Conservation (phyloP, 2,113 vertebrate species). For the Tapirus terrestris region DNA sequence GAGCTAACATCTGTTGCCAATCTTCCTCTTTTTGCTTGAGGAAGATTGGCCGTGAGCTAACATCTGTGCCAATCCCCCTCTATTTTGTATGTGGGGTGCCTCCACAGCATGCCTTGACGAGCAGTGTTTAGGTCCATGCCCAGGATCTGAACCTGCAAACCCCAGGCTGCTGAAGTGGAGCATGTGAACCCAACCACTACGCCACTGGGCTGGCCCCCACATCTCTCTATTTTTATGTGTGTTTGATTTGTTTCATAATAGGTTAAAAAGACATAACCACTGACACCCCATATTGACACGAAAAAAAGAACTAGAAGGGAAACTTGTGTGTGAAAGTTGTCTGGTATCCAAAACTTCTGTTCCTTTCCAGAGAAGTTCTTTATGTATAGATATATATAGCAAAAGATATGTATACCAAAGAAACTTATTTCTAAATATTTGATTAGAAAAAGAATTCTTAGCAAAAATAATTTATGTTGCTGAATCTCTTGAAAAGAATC, state of each 20-base stretch:
- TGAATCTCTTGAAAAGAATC: slow-evolving; percentile 44
- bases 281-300: not conserved
- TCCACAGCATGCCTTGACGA: too few relatives aligned
- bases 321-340: slow-evolving; percentile 44
- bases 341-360: not conserved
- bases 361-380: slow-evolving; percentile 41
- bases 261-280: not conserved
- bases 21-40: too few relatives aligned
- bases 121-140: too few relatives aligned
- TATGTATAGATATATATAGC: not conserved
- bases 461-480: slow-evolving; percentile 44
- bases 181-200: too few relatives aligned
- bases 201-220: too few relatives aligned
- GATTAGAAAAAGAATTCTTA: slow-evolving; percentile 40
- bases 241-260: slow-evolving; percentile 47
- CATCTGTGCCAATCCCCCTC: too few relatives aligned
- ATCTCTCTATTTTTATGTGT: slow-evolving; percentile 12
- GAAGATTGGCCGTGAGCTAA: too few relatives aligned
- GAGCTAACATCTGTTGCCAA: too few relatives aligned
- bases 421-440: slow-evolving; percentile 47
- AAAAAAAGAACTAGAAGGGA: slow-evolving; percentile 2
- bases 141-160: too few relatives aligned
- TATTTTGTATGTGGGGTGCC: too few relatives aligned
- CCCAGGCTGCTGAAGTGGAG: too few relatives aligned
- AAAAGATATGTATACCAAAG: not conserved